Evolutionary conservation across 2,888 invertebrate species (phyloP).

Genomic region (Euzophera pinguis): DNA sequence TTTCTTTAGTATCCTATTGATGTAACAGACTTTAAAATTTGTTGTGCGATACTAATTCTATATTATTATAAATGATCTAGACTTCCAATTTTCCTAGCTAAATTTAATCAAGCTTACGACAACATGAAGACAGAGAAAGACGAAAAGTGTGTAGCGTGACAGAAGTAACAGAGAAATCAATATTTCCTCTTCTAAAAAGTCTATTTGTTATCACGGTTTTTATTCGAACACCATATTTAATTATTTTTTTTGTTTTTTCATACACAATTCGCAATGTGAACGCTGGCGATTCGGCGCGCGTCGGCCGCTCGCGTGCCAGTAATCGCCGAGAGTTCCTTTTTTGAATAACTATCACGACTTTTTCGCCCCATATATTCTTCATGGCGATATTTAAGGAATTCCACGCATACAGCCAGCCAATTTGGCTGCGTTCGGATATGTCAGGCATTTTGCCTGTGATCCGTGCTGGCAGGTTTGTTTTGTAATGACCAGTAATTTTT

Average conservation of each 20-base stretch:
- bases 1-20: too few species aligned
- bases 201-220: too few species aligned
- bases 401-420: slow-evolving; percentile 67
- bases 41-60: too few species aligned
- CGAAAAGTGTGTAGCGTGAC: too few species aligned
- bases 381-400: slow-evolving; percentile 58
- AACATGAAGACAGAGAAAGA: too few species aligned
- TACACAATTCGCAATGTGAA: slow-evolving; percentile 42
- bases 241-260: slow-evolving; percentile 18
- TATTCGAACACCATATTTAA: too few species aligned
- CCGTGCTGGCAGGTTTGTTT: slow-evolving; percentile 30
- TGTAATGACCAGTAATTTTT: slow-evolving; percentile 32
- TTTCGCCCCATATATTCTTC: slow-evolving; percentile 72
- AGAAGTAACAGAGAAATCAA: too few species aligned
- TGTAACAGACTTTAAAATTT: too few species aligned
- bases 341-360: slow-evolving; percentile 78
- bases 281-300: slow-evolving; percentile 61
- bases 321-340: slow-evolving; percentile 75
- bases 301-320: slow-evolving; percentile 77
- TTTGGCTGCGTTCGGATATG: slow-evolving; percentile 65
- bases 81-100: too few species aligned
- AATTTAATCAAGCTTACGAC: too few species aligned
- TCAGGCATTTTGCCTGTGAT: slow-evolving; percentile 54
- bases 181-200: too few species aligned
- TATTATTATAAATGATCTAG: too few species aligned